Conservation (phyloP, 1,140 invertebrate genomes). For the Elysia chlorotica region DNA sequence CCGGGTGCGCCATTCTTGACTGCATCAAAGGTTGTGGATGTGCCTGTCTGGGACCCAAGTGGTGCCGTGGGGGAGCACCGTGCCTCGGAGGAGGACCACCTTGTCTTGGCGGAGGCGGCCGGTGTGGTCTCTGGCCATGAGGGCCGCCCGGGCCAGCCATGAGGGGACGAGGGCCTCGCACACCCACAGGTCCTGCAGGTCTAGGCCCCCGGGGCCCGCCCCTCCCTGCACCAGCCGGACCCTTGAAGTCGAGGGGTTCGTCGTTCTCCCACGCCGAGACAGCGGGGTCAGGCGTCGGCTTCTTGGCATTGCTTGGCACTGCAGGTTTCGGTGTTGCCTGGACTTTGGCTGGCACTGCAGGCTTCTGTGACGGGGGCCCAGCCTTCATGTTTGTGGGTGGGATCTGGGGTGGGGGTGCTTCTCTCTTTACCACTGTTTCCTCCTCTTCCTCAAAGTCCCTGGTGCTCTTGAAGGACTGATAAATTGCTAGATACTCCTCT, state of each 20-base stretch:
- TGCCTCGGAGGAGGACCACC: too few relatives aligned
- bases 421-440: too few relatives aligned
- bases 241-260: not conserved
- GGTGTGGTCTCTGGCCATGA: too few relatives aligned
- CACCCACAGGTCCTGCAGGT: not conserved
- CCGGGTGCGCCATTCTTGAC: too few relatives aligned
- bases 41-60: too few relatives aligned
- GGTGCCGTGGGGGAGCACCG: too few relatives aligned
- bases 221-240: not conserved
- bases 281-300: not conserved
- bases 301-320: not conserved
- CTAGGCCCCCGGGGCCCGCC: not conserved
- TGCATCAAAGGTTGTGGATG: too few relatives aligned
- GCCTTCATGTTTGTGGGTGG: too few relatives aligned
- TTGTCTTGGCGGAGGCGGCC: too few relatives aligned
- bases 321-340: not conserved
- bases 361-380: too few relatives aligned
- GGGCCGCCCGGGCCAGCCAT: too few relatives aligned
- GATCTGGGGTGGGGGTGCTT: too few relatives aligned
- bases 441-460: conserved; percentile 1
- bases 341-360: not conserved
- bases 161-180: not conserved
- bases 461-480: not conserved
- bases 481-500: not conserved
- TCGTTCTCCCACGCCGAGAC: not conserved